Evolutionary conservation across 2,888 invertebrate species (phyloP), one percentile per base, ranked within the genome.

Genomic region (Pardosa pseudoannulata): DNA sequence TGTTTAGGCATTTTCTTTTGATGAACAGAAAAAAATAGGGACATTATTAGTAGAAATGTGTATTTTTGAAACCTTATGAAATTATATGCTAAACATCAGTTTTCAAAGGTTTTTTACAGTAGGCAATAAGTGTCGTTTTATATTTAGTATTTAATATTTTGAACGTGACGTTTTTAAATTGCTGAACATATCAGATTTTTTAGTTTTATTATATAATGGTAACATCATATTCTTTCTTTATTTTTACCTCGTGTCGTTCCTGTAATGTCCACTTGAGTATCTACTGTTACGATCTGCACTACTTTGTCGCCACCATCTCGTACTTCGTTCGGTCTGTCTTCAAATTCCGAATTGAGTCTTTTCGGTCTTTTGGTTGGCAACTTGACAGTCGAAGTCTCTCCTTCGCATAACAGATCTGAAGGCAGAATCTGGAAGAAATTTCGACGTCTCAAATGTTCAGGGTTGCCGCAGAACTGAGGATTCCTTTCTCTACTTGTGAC

Each of bases 391-490:
- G 27, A 13, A 65, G 79, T 50, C 27, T 79, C 72, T 16, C 74
- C 75, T 13, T 56, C 78, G 73, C 90, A 90, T 9, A 72, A 78
- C 23, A 90, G 70, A 31, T 90, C 97, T 90, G 95, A 95, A 0
- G 95, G 94, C 91, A 95, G 95, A 89, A 97, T 95, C 90, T 95
- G 96, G 91, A 96, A 96, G 92, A 97, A 97, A 41, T 95, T 96
- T 68, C 95, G 93, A 88, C 96, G 95, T 80, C 96, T 94, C 90
- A 97, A 95, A 89, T 94, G 93, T 0, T 94, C 93, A 0, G 97
- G 97, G 89, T 94, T 94, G 16, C 97, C 97, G 90, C 97, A 97
- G 92, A 97, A 97, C 91, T 97, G 97, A 7, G 97, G 97, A 91
- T 96, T 96, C 90, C 96, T 93, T 92, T 97, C 97, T 64, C 97